A percentile compares a stretch with the other conserved stretches of the same genome.
Evolutionary conservation across 2,888 invertebrate species (phyloP).

Genomic region (Drosophila meridionalis): DNA sequence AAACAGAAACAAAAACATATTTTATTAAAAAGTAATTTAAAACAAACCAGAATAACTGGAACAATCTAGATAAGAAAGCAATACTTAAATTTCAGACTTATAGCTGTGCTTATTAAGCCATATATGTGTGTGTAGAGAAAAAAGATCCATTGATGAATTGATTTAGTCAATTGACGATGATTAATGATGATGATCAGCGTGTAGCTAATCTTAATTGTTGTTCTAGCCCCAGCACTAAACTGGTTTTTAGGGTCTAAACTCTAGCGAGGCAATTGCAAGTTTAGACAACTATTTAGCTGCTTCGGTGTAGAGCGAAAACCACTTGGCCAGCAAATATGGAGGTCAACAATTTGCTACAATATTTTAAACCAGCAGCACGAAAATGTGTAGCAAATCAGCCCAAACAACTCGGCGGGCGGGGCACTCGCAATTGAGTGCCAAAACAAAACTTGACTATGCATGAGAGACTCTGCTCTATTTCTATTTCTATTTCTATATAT

Average conservation of each 20-base stretch:
- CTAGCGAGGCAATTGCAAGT: constrained; percentile 27
- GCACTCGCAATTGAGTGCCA: constrained; percentile 1
- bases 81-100: constrained; percentile 22
- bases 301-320: constrained; percentile 38
- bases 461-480: constrained; percentile 9
- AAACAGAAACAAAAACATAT: neutral
- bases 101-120: constrained; percentile 12
- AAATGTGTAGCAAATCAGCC: neutral
- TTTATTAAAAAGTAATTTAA: constrained; percentile 3
- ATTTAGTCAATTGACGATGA: constrained; percentile 34
- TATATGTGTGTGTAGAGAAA: neutral
- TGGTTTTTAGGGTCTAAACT: constrained; percentile 58
- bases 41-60: constrained; percentile 48
- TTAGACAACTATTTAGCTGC: constrained; percentile 41
- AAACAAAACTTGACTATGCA: constrained; percentile 23
- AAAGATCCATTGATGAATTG: constrained; percentile 42
- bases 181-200: constrained; percentile 47
- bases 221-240: constrained; percentile 30
- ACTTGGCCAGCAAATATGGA: constrained; percentile 25
- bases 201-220: constrained; percentile 43
- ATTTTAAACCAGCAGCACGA: constrained; percentile 5
- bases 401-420: constrained; percentile 6
- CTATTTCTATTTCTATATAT: neutral
- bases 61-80: constrained; percentile 12
- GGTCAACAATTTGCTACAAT: constrained; percentile 32